These are phyloP conservation scores for Steatocranus sp. DNA, from an alignment of 2,797 vertebrate species.

Conservation along the genomic window DNA sequence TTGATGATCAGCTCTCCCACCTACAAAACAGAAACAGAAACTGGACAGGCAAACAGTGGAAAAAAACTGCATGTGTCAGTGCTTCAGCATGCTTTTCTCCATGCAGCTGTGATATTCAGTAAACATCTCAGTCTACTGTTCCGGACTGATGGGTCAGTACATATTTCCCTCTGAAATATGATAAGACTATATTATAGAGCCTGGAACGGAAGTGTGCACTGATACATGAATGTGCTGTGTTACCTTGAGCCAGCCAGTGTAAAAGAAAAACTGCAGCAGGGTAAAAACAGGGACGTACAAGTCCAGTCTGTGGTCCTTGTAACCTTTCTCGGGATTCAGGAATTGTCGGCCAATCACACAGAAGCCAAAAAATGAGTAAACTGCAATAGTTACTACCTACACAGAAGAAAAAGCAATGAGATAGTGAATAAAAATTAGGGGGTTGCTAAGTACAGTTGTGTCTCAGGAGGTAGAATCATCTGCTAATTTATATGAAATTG, in stretches of 20 bases:
- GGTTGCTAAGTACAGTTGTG: neutral
- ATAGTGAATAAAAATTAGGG: neutral
- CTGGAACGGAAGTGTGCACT: neutral
- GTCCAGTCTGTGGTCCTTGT: conserved; percentile 74
- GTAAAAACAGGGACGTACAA: conserved; percentile 86
- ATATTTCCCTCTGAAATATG: neutral
- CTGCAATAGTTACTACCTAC: conserved; percentile 86
- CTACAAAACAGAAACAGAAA: conserved; percentile 45
- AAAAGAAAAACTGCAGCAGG: conserved; percentile 93
- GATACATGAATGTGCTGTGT: neutral
- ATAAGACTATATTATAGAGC: neutral
- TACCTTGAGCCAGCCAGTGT: conserved; percentile 90
- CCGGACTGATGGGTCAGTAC: neutral
- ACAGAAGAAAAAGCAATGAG: fast-evolving
- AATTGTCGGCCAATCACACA: conserved; percentile 86
- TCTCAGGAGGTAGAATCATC: neutral
- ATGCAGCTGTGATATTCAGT: fast-evolving
- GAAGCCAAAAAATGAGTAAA: conserved; percentile 87
- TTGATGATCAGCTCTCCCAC: conserved; percentile 91
- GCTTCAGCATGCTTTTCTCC: neutral
- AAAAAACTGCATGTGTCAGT: neutral
- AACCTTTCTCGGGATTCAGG: conserved; percentile 73
- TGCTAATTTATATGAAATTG: neutral
- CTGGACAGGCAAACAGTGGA: neutral
- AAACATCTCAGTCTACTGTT: neutral